A percentile compares a stretch with the other conserved stretches of the same genome.
Conservation (phyloP, 2,888 invertebrate species). For the Choristoneura rosaceana region DNA sequence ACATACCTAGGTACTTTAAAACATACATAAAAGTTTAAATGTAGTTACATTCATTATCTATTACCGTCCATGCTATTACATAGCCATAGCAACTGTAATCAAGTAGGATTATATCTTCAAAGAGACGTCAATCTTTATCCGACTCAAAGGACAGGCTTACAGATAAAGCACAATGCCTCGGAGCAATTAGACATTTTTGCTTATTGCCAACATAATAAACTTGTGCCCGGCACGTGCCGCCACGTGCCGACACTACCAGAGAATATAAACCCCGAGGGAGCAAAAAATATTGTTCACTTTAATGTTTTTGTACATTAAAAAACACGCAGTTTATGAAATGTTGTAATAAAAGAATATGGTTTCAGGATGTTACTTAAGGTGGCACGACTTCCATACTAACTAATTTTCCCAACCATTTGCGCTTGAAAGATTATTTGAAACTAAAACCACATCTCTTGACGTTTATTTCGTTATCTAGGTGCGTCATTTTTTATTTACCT, state of each 20-base stretch:
- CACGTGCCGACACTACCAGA: constrained; percentile 43
- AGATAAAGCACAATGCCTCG: constrained; percentile 56
- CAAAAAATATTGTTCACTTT: constrained; percentile 21
- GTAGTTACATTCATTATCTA: not conserved
- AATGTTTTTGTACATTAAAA: not conserved
- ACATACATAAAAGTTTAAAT: not conserved
- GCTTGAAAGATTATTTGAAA: too few relatives aligned
- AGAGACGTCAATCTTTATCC: constrained; percentile 57
- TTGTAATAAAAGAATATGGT: not conserved
- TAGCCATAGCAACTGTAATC: constrained; percentile 16
- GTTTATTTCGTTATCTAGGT: too few relatives aligned
- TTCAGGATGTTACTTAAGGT: too few relatives aligned
- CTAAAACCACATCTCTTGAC: too few relatives aligned
- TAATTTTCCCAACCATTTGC: too few relatives aligned
- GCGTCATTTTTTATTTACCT: too few relatives aligned
- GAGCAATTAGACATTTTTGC: constrained; percentile 75
- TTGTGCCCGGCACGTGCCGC: constrained; percentile 44
- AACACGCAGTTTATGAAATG: not conserved
- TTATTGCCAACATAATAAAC: constrained; percentile 58
- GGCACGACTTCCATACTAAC: too few relatives aligned
- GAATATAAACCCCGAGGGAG: not conserved
- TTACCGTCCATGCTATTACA: not conserved
- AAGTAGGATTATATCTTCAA: constrained; percentile 29
- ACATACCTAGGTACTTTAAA: not conserved
- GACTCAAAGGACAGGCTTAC: constrained; percentile 64